Evolutionary conservation across 2,888 invertebrate genomes (phyloP).

Genomic region (Clostera curtula): DNA sequence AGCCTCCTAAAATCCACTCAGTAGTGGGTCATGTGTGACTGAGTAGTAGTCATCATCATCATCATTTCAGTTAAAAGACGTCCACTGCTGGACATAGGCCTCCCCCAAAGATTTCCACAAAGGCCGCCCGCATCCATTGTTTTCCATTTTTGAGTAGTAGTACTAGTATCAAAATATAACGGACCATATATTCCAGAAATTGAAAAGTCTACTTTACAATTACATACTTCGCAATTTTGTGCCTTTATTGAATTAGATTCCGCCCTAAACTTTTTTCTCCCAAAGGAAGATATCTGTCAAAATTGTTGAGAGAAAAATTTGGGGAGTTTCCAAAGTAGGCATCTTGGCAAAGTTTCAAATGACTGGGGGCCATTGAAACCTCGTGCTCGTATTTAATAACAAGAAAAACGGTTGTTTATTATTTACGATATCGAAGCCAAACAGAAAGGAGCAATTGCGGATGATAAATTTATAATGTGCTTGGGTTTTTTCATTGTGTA

Average conservation of each 20-base stretch:
- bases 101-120: too few relatives aligned
- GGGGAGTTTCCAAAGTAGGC: conserved; percentile 26
- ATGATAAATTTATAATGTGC: too few relatives aligned
- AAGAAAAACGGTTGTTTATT: conserved; percentile 18
- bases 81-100: too few relatives aligned
- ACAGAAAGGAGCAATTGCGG: neutral
- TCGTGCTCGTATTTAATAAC: conserved; percentile 13
- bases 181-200: conserved; percentile 1
- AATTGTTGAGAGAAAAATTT: conserved; percentile 26
- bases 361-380: conserved; percentile 14
- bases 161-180: too few relatives aligned
- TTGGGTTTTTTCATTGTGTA: too few relatives aligned
- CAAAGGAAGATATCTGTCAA: conserved; percentile 33
- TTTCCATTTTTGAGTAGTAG: too few relatives aligned
- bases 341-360: conserved; percentile 19
- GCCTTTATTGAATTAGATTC: conserved; percentile 31
- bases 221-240: conserved; percentile 13
- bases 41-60: too few relatives aligned
- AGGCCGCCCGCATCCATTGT: too few relatives aligned
- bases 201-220: conserved; percentile 8
- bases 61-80: too few relatives aligned
- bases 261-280: conserved; percentile 24
- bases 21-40: too few relatives aligned
- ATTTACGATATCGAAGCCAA: conserved; percentile 11
- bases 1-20: too few relatives aligned